Conservation (phyloP, 2,888 invertebrate genomes). For the Lithodes maja region DNA sequence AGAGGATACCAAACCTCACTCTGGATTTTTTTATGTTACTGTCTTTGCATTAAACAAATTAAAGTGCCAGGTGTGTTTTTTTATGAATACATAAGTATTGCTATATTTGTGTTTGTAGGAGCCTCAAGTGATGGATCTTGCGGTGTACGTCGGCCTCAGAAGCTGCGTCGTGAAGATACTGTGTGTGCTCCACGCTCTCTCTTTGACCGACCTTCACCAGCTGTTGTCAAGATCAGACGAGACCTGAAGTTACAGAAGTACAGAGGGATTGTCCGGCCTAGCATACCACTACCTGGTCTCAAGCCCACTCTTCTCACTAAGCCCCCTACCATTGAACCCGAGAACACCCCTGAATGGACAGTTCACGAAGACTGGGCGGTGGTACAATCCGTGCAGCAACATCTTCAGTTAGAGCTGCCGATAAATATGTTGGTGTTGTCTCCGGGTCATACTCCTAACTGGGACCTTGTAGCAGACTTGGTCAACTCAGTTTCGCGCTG, state of each 20-base stretch:
- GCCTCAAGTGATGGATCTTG: conserved; percentile 42
- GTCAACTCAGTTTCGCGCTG: conserved; percentile 91
- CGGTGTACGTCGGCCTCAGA: conserved; percentile 45
- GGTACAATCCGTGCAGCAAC: conserved; percentile 79
- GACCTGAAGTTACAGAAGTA: conserved; percentile 76
- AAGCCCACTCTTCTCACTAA: conserved; percentile 72
- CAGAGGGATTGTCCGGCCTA: conserved; percentile 61
- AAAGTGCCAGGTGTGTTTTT: too few species aligned
- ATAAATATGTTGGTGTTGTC: conserved; percentile 84
- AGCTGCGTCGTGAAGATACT: conserved; percentile 76
- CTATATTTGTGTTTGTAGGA: conserved; percentile 14
- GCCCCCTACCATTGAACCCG: conserved; percentile 75
- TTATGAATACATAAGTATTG: too few species aligned
- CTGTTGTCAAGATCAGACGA: conserved; percentile 84
- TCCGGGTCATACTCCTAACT: conserved; percentile 93
- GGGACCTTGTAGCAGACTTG: conserved; percentile 95
- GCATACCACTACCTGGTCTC: conserved; percentile 71
- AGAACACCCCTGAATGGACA: conserved; percentile 89
- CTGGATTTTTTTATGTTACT: too few species aligned
- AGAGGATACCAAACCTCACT: too few species aligned
- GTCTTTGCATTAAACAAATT: too few species aligned
- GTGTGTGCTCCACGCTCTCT: conserved; percentile 86
- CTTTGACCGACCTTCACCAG: conserved; percentile 86
- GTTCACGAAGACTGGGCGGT: conserved; percentile 93
- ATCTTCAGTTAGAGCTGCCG: conserved; percentile 79